phyloP scores from a whole-genome alignment of 2,797 vertebrate genomes.

The Orientallactaga sibirica region DNA sequence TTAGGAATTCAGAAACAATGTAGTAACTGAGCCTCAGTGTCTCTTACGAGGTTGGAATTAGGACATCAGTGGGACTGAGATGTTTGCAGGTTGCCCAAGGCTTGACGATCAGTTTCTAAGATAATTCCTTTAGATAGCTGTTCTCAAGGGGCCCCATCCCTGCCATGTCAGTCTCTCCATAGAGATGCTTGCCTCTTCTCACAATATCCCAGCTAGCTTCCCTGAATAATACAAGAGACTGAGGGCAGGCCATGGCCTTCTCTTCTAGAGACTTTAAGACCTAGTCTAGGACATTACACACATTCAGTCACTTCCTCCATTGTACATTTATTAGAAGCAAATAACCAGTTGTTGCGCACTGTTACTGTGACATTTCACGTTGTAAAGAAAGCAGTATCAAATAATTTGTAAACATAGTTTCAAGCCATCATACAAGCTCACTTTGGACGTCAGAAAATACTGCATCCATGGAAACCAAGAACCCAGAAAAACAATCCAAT shows the following conservation, averaged over 20 bases:
- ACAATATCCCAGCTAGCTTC: not conserved
- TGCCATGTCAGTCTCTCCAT: not conserved
- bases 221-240: not conserved
- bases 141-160: not conserved
- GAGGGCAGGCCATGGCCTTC: not conserved
- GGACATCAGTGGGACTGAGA: not conserved
- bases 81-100: not conserved
- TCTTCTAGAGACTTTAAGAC: not conserved
- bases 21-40: not conserved
- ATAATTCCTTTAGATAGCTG: not conserved
- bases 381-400: constrained; percentile 44
- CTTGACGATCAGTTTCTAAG: not conserved
- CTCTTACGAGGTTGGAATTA: constrained; percentile 10
- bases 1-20: constrained; percentile 16
- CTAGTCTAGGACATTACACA: not conserved
- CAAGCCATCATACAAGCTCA: constrained; percentile 24
- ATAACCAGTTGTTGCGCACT: not conserved
- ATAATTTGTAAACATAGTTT: constrained; percentile 49
- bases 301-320: not conserved
- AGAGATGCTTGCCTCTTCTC: not conserved
- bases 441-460: constrained; percentile 62
- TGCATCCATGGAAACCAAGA: constrained; percentile 56
- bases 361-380: not conserved
- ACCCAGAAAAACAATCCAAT: constrained; percentile 58
- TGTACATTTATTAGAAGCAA: not conserved